These are phyloP conservation scores for Dendrolimus kikuchii DNA, from an alignment of 1,140 invertebrate genomes.

Conservation along the genomic window DNA sequence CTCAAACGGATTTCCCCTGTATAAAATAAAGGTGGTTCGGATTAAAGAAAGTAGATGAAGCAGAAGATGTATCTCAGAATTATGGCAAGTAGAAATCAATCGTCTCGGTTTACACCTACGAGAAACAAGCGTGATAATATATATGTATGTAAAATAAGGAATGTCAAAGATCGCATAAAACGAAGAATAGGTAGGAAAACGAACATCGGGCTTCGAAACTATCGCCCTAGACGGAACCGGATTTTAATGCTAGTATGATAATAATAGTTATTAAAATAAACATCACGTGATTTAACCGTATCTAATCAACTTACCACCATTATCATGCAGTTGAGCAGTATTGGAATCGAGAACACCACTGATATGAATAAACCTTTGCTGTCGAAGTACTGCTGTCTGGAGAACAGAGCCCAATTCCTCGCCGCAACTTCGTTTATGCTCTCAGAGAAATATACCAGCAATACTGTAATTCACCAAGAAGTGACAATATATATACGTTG, in stretches of 20 bases:
- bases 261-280: background rate
- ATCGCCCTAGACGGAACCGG: too few species aligned
- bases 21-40: background rate
- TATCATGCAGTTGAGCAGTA: constrained; percentile 92
- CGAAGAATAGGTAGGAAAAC: too few species aligned
- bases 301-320: constrained; percentile 87
- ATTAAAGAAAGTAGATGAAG: too few species aligned
- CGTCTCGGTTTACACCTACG: too few species aligned
- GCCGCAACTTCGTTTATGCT: constrained; percentile 90
- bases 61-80: too few species aligned
- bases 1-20: too few species aligned
- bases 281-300: background rate
- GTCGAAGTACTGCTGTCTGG: constrained; percentile 94
- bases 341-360: constrained; percentile 90
- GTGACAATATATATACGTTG: background rate
- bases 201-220: too few species aligned
- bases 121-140: too few species aligned
- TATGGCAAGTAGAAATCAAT: too few species aligned
- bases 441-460: constrained; percentile 90
- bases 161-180: too few species aligned
- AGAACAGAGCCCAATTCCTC: constrained; percentile 88
- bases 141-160: too few species aligned
- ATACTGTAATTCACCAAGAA: constrained; percentile 74
- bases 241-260: too few species aligned
- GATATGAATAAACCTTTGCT: constrained; percentile 94